Evolutionary conservation across 2,113 vertebrate genomes (phyloP).

Genomic region (Sitta europaea): DNA sequence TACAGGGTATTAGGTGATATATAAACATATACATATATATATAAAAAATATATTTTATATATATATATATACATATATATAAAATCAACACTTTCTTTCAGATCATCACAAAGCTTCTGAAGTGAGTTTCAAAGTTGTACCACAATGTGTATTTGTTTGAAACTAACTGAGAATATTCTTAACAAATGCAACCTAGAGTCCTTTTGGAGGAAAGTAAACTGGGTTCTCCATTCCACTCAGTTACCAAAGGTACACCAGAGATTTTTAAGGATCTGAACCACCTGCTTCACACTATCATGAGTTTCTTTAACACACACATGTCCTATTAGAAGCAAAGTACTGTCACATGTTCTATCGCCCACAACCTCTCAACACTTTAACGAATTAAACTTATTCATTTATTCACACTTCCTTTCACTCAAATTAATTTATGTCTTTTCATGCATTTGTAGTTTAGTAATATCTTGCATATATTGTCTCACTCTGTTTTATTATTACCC

Average conservation of each 20-base stretch:
- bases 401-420: neutral
- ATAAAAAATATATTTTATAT: too few relatives aligned
- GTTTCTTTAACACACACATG: neutral
- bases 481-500: neutral
- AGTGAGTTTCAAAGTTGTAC: neutral
- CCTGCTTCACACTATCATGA: neutral
- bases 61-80: too few relatives aligned
- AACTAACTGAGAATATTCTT: neutral
- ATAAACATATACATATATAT: too few relatives aligned
- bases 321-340: neutral
- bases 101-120: neutral
- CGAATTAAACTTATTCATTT: neutral
- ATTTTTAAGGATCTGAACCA: neutral
- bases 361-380: neutral
- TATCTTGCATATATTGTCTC: neutral
- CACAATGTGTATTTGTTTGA: fast-evolving
- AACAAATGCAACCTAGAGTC: fast-evolving
- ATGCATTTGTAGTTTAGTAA: neutral
- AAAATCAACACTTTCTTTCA: neutral
- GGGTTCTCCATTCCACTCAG: neutral
- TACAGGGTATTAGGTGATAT: too few relatives aligned
- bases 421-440: neutral
- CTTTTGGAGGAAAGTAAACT: neutral
- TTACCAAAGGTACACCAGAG: neutral
- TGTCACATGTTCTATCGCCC: neutral